Base-by-base conservation (phyloP, 2,113 vertebrate species). In the Gavia stellata region DNA sequence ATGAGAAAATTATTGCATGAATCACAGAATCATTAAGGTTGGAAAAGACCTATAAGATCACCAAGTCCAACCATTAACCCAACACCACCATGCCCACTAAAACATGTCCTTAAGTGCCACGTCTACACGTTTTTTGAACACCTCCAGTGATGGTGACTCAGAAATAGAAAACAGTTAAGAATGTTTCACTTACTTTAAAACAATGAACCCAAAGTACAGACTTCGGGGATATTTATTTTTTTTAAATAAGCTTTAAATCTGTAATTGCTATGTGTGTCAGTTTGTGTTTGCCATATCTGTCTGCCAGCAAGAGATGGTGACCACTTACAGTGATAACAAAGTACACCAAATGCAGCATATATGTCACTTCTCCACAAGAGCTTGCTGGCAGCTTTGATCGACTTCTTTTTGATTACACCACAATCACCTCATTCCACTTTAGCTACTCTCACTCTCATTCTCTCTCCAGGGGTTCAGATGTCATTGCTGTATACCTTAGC, bases 341-440 rank as follows among this genome's bases (percentile, higher is more conserved):
- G 80, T 79, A 94, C 82, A 97, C 83, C 62, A 96, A 97, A 93
- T 83, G 56, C 84, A 95, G 91, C 94, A 90, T 97, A 44, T 91
- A 72, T 83, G 93, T 96, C 96, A 95, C 72, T 93, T 97, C 86
- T 97, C 95, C 95, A 96, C 91, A 97, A 97, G 92, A 96, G 77
- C 84, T 94, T 97, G 91, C 96, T 97, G 97, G 83, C 92, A 95
- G 92, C 97, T 98, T 98, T 97, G 95, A 98, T 97, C 90, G 80
- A 95, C 96, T 97, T 95, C 94, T 95, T 98, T 97, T 97, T 88
- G 96, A 97, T 95, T 97, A 98, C 98, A 97, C 94, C 96, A 97
- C 97, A 98, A 98, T 98, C 92, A 98, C 97, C 94, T 86, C 92
- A 97, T 97, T 98, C 96, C 96, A 98, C 96, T 98, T 97, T 92